Conservation (phyloP, 1,140 invertebrate species). For the Mylabris phalerata region DNA sequence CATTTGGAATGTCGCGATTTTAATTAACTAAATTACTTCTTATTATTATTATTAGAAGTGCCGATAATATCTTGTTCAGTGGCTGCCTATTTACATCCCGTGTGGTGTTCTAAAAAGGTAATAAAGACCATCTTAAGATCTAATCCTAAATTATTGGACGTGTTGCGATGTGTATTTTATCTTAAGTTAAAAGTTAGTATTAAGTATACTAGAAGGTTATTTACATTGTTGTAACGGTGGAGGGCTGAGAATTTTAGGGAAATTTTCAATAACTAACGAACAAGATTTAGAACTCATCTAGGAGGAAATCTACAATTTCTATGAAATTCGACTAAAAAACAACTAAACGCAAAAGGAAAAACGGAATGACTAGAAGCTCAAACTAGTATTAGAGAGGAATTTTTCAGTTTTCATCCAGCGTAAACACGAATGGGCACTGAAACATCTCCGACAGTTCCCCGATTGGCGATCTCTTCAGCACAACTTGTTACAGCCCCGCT, state of each 20-base stretch:
- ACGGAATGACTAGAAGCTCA: conserved; percentile 22
- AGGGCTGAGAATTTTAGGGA: conserved; percentile 21
- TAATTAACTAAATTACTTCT: conserved; percentile 28
- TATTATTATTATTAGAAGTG: conserved; percentile 3
- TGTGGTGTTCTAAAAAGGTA: conserved; percentile 32
- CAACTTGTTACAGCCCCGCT: conserved; percentile 10
- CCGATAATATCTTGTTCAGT: conserved; percentile 26
- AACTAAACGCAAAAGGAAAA: conserved; percentile 8
- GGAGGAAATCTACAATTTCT: conserved; percentile 22
- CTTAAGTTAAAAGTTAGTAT: not conserved
- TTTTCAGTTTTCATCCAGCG: conserved; percentile 26
- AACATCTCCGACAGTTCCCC: conserved; percentile 9
- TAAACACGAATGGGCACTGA: conserved; percentile 32
- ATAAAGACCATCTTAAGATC: conserved; percentile 29
- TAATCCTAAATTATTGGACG: conserved; percentile 43
- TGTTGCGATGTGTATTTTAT: conserved; percentile 41
- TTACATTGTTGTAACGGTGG: conserved; percentile 19
- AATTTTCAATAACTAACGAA: conserved; percentile 23
- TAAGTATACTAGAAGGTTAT: conserved; percentile 25
- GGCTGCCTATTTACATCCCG: conserved; percentile 14
- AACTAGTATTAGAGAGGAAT: conserved; percentile 19
- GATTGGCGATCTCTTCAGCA: conserved; percentile 7
- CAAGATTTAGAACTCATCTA: conserved; percentile 36
- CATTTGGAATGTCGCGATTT: conserved; percentile 29
- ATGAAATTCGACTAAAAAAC: not conserved